Percentiles rank a stretch among this genome's conserved stretches.
These are phyloP conservation scores for Drosophila orena DNA, from an alignment of 1,140 invertebrate genomes.

Conservation along the genomic window DNA sequence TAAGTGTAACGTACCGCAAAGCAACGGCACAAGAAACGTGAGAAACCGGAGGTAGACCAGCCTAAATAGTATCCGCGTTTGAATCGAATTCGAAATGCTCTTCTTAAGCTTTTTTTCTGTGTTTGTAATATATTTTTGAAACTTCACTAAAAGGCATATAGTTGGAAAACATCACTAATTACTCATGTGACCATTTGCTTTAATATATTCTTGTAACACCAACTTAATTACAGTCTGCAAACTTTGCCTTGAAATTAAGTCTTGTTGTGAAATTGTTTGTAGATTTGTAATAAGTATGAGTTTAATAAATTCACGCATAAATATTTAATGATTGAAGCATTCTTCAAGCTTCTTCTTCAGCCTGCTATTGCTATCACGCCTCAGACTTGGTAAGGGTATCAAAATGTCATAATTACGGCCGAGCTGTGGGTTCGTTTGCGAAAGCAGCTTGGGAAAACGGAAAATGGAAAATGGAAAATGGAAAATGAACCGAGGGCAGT, in stretches of 20 bases:
- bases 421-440: conserved; percentile 11
- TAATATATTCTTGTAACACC: too few species aligned
- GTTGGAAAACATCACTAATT: too few species aligned
- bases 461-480: conserved; percentile 20
- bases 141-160: too few species aligned
- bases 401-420: conserved; percentile 58
- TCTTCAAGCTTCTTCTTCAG: not conserved
- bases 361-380: not conserved
- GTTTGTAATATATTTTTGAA: not conserved
- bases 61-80: not conserved
- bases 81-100: not conserved
- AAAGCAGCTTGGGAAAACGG: conserved; percentile 27
- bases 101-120: not conserved
- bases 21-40: conserved; percentile 53
- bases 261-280: too few species aligned
- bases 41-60: conserved; percentile 15
- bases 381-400: conserved; percentile 13
- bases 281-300: too few species aligned
- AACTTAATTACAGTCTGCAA: too few species aligned
- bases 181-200: too few species aligned
- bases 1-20: conserved; percentile 65
- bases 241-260: too few species aligned
- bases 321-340: not conserved
- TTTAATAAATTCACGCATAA: too few species aligned
- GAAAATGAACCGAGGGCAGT: conserved; percentile 63